Conservation (phyloP, 1,140 invertebrate genomes). For the Drosophila tristis region DNA sequence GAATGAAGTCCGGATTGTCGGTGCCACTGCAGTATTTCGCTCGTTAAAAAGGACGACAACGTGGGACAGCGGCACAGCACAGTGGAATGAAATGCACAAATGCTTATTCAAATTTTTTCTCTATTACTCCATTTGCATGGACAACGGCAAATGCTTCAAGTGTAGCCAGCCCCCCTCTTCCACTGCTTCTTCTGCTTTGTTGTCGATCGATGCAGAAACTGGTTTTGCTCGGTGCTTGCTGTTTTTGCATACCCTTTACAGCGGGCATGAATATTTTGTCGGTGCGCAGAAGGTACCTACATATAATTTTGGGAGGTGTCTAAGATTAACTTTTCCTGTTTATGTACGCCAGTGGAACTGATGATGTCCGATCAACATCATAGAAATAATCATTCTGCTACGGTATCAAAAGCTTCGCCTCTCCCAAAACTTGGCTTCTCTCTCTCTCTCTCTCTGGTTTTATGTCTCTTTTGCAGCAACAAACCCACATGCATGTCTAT, state of each 20-base stretch:
- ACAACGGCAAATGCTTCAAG: not conserved
- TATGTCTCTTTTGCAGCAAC: slow-evolving; percentile 72
- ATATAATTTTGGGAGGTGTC: too few relatives aligned
- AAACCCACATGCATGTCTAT: slow-evolving; percentile 65
- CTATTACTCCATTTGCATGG: slow-evolving; percentile 42
- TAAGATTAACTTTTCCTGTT: too few relatives aligned
- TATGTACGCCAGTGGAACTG: not conserved
- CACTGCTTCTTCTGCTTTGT: slow-evolving; percentile 9
- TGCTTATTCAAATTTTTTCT: slow-evolving; percentile 48
- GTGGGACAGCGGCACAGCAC: not conserved
- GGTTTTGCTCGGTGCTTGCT: slow-evolving; percentile 44
- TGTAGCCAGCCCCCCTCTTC: slow-evolving; percentile 9
- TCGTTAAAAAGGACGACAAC: slow-evolving; percentile 57
- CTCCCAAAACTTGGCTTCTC: too few relatives aligned
- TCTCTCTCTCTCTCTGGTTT: slow-evolving; percentile 20
- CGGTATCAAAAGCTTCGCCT: too few relatives aligned
- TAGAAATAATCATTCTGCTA: too few relatives aligned
- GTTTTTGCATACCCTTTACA: slow-evolving; percentile 6
- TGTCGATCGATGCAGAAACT: slow-evolving; percentile 51
- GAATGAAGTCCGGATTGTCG: slow-evolving; percentile 66
- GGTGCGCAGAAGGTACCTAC: too few relatives aligned
- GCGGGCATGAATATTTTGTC: too few relatives aligned
- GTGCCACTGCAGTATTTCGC: slow-evolving; percentile 1
- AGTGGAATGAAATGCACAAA: slow-evolving; percentile 25
- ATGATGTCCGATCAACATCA: not conserved